Evolutionary conservation across 2,888 invertebrate genomes (phyloP).

Genomic region (Dicycla oo): DNA sequence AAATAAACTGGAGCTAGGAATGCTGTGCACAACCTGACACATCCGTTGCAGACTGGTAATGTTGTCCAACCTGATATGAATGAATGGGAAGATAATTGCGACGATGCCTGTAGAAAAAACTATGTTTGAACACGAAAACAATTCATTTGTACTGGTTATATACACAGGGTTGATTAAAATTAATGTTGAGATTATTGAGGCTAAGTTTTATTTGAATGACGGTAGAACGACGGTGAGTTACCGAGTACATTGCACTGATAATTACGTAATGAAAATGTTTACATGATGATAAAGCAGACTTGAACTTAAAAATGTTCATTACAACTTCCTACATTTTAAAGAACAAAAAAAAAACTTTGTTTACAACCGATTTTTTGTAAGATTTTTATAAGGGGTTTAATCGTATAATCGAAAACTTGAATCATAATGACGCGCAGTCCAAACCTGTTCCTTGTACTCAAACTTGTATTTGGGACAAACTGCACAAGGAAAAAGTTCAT

Average conservation of each 20-base stretch:
- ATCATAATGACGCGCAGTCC: neutral
- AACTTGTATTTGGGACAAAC: neutral
- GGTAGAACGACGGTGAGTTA: no score
- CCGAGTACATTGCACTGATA: neutral
- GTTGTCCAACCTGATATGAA: slow-evolving; percentile 25
- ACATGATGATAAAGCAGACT: no score
- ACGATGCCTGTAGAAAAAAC: neutral
- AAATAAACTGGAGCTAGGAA: slow-evolving; percentile 47
- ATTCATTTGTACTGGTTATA: slow-evolving; percentile 14
- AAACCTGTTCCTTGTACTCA: slow-evolving; percentile 11
- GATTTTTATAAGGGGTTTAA: neutral
- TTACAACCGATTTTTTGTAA: slow-evolving; percentile 1
- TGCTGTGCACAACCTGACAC: slow-evolving; percentile 36
- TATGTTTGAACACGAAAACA: slow-evolving; percentile 2
- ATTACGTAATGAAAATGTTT: neutral
- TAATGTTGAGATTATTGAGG: slow-evolving; percentile 17
- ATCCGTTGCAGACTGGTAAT: slow-evolving; percentile 28
- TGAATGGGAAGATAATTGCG: slow-evolving; percentile 42
- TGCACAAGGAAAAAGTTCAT: neutral
- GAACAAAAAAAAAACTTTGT: neutral
- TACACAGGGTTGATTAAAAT: neutral
- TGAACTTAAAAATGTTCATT: neutral
- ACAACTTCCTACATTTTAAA: neutral
- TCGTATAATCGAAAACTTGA: neutral
- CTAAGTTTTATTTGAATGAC: slow-evolving; percentile 5